Base-by-base conservation (phyloP, 2,888 invertebrate species). In the Cephalotes varians region DNA sequence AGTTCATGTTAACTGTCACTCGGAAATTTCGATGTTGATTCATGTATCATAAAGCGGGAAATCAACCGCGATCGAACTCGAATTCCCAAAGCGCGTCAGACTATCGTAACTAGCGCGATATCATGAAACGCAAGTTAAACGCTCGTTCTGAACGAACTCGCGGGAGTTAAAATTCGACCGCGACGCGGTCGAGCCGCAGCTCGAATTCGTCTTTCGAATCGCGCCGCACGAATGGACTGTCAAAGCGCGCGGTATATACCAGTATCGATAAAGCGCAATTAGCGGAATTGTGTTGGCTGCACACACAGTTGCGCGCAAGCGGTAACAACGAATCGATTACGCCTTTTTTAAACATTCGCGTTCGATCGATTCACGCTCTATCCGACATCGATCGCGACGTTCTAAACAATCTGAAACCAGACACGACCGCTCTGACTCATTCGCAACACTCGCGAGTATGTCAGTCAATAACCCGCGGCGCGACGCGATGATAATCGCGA, bases 401-500 rank as follows among this genome's bases (percentile, higher is more conserved):
- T 67, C 37, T 82, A 80, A 60, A 82, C 74, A 69, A 88, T 81
- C 74, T 47, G 69, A 54, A 80, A 82, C 49, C 74, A 69, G 62
- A 76, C 69, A 49, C 62, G 60, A 18, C 28, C 56, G 58, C 18
- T 62, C 62, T 56, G 76, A 81, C 77, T 76, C 77, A 81, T 44
- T 54, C 56, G 54, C 51, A 51, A 64, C 74, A 60, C n/a, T 40
- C 72, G 34, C 74, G 54, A 67, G 10, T 40, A 28, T 56, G 76
- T 56, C 69, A 77, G 77, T 77, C 77, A 77, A 77, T 69, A 69
- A 67, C 77, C 73, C 44, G 44, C 18, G 37, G 25, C 34, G 62
- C 44, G 54, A 40, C 37, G 49, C 49, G 65, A 77, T 58, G 31
- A 69, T 69, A 77, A 77, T 56, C 58, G 56, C 58, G 56, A 34